Conservation (phyloP, 1,140 invertebrate species). For the Oryctes rhinoceros region DNA sequence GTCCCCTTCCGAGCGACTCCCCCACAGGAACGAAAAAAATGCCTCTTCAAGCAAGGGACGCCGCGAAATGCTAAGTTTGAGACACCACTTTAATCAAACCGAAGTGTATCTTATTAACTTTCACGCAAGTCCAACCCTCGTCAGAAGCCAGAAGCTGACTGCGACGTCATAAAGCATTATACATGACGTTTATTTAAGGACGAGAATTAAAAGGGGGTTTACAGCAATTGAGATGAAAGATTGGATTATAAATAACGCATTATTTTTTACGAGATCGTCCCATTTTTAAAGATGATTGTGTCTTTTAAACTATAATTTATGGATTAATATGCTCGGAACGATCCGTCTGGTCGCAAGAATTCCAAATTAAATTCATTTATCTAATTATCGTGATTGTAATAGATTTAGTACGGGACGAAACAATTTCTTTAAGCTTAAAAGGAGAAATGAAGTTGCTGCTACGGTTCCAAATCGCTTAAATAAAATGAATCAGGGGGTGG, state of each 20-base stretch:
- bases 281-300: neutral
- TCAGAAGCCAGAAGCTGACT: neutral
- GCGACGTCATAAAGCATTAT: neutral
- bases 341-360: no score
- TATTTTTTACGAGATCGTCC: neutral
- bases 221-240: neutral
- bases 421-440: no score
- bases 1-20: no score
- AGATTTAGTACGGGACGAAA: no score
- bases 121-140: neutral
- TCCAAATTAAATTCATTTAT: no score
- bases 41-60: neutral
- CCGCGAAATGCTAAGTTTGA: neutral
- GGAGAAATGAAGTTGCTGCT: no score
- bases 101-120: constrained; percentile 31
- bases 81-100: constrained; percentile 13
- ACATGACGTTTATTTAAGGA: constrained; percentile 2
- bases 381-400: no score
- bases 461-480: no score
- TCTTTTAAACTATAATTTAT: neutral
- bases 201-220: neutral
- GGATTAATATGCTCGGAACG: neutral
- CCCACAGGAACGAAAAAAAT: no score
- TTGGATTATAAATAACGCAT: neutral
- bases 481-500: no score